These are phyloP conservation scores for Lates japonicus DNA, from an alignment of 2,797 vertebrate genomes.

Conservation along the genomic window DNA sequence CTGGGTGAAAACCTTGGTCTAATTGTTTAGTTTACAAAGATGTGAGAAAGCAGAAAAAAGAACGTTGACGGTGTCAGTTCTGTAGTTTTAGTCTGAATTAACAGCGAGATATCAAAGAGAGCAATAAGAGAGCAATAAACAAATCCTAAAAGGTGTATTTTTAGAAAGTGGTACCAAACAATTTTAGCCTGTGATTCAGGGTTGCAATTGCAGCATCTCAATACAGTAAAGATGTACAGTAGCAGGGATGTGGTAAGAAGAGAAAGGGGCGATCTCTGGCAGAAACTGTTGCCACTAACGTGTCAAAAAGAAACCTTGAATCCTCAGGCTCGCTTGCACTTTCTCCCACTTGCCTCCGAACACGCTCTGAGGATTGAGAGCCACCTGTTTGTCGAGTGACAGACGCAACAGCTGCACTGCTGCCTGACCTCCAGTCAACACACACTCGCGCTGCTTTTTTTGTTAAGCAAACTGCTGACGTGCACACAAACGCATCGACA, in stretches of 20 bases:
- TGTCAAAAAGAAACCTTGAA: background rate
- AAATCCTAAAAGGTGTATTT: background rate
- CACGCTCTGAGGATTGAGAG: slow-evolving; percentile 45
- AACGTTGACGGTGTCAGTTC: too few relatives aligned
- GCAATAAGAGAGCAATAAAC: too few relatives aligned
- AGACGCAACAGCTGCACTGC: slow-evolving; percentile 77
- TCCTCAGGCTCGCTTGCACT: slow-evolving; percentile 40
- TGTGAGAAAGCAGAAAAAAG: too few relatives aligned
- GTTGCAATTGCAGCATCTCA: background rate
- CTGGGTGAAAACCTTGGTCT: too few relatives aligned
- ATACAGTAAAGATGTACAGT: background rate
- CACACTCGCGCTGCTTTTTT: slow-evolving; percentile 41
- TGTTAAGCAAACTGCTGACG: slow-evolving; percentile 63
- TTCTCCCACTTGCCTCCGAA: slow-evolving; percentile 49
- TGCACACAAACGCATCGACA: slow-evolving; percentile 16
- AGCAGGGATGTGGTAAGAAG: background rate
- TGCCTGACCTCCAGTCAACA: slow-evolving; percentile 56
- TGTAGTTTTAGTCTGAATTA: too few relatives aligned
- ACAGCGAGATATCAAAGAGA: too few relatives aligned
- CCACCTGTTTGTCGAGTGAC: slow-evolving; percentile 81
- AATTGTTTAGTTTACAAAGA: too few relatives aligned
- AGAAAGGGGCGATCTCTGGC: background rate
- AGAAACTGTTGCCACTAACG: slow-evolving; percentile 24
- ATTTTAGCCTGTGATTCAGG: background rate
- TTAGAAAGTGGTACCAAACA: background rate